Conservation (phyloP, 2,113 vertebrate species). For the Oncorhynchus mykiss region DNA sequence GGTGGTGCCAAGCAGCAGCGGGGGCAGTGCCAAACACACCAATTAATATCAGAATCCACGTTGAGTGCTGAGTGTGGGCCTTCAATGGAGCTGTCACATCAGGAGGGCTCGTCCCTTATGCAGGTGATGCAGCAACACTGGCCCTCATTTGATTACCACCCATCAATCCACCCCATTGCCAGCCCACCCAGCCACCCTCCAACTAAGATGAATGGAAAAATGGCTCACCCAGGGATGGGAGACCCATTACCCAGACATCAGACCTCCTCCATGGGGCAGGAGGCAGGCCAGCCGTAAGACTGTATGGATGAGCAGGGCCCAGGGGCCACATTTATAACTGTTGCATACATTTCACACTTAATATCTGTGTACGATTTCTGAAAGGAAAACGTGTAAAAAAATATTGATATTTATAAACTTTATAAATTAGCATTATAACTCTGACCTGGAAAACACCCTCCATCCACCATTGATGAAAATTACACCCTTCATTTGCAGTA, state of each 20-base stretch:
- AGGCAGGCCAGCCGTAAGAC: background rate
- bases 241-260: slow-evolving; percentile 35
- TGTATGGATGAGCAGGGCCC: background rate
- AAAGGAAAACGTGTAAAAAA: no score
- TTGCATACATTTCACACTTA: no score
- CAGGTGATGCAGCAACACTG: background rate
- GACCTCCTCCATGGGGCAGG: slow-evolving; percentile 2
- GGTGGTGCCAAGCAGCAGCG: slow-evolving; percentile 23
- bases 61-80: background rate
- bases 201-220: slow-evolving; percentile 33
- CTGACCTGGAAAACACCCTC: no score
- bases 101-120: background rate
- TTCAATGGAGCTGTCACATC: slow-evolving; percentile 10
- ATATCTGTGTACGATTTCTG: no score
- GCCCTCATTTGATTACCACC: background rate
- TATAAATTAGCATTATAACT: no score
- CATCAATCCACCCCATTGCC: background rate
- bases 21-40: slow-evolving; percentile 14
- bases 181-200: slow-evolving; percentile 2
- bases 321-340: no score
- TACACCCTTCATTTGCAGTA: no score
- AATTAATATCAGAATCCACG: slow-evolving; percentile 25
- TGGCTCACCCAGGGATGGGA: slow-evolving; percentile 28
- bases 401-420: no score
- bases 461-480: no score